A percentile compares a stretch with the other conserved stretches of the same genome.
These are phyloP conservation scores for Mormyrops attenuatus DNA, from an alignment of 2,797 vertebrate species.

Conservation along the genomic window DNA sequence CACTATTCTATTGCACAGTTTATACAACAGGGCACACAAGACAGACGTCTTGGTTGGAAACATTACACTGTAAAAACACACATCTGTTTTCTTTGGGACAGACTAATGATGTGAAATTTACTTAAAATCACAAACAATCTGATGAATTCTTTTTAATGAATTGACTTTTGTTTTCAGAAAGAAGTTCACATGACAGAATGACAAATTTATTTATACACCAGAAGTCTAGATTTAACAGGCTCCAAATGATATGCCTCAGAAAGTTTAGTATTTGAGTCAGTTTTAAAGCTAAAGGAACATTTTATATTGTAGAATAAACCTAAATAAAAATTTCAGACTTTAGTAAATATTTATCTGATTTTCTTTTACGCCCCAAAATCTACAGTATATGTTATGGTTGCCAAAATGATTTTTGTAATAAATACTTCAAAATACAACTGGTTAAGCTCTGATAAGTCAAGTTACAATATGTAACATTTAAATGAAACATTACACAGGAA, in stretches of 20 bases:
- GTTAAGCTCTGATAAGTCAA: not conserved
- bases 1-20: not conserved
- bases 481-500: no score
- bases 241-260: not conserved
- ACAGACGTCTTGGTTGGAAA: not conserved
- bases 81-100: constrained; percentile 14
- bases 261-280: not conserved
- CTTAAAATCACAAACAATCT: not conserved
- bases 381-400: not conserved
- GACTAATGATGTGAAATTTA: constrained; percentile 15
- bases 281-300: not conserved
- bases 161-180: not conserved
- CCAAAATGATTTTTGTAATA: not conserved
- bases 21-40: not conserved
- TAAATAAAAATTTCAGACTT: not conserved
- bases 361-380: constrained; percentile 6
- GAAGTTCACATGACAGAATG: not conserved
- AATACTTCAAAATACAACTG: not conserved
- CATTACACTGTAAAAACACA: not conserved
- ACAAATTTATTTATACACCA: not conserved
- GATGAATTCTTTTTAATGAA: not conserved
- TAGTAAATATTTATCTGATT: not conserved
- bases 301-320: not conserved
- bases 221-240: not conserved
- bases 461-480: not conserved